Base-by-base conservation (phyloP, 2,888 invertebrate species). In the Tenthredo notha region DNA sequence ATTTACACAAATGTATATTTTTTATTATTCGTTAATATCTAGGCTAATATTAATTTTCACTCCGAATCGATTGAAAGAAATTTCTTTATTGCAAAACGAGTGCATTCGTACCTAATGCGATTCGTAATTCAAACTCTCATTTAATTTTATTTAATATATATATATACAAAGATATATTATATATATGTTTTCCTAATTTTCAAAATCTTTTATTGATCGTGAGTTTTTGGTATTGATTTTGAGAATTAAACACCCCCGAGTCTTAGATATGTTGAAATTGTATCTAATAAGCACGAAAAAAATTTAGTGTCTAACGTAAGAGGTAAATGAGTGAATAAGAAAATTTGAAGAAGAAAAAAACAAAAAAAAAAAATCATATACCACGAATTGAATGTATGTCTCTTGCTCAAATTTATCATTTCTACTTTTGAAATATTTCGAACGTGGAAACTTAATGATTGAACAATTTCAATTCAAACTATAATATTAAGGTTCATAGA, bases 321-420 rank as follows among this genome's bases (percentile, higher is more conserved):
- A 43, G 25, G 43, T 75, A 43, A 40, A 21, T 25, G 75, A 75
- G 25, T 75, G 29, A 47, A 29, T 47, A 43, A 75, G 43, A 75
- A 75, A 75, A 75, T 21, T 47, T 9, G 25, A 43, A 54, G 18
- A 74, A 74, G 21, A 74, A 74, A 25, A 21, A 21, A 43, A 74
- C 21, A 43, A 43, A 12, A 74, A 15, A 40, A 21, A 21, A 21
- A 74, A 5, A 74, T 21, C 33, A 77, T 77, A 50, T 61, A 61
- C 78, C 58, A 61, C 40, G 47, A 83, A 83, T 47, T 40, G 67
- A 83, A 83, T 82, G 72, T 85, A 65, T 58, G 82, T 85, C 82
- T 85, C 72, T 85, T 82, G 85, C 85, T 85, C 85, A 85, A 85
- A 47, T 78, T 40, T 67, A 77, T 77, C 43, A 78, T 83, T 83